Conservation (phyloP, 2,797 vertebrate species). For the Merluccius polli region DNA sequence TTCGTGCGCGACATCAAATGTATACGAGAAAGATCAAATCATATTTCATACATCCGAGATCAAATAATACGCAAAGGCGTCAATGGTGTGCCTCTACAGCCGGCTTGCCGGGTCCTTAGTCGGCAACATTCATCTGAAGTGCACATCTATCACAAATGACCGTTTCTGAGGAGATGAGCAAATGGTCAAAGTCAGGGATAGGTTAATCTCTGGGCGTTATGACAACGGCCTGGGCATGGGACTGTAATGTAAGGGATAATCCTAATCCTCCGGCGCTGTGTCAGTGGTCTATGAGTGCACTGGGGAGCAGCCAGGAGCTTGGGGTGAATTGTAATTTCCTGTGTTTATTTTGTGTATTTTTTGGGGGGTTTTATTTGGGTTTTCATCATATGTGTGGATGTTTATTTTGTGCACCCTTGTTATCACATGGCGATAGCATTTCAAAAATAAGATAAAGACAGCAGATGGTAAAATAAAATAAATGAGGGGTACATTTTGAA, state of each 20-base stretch:
- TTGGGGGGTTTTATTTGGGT: constrained; percentile 5
- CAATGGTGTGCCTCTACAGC: not conserved
- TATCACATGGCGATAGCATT: not conserved
- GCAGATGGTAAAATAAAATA: not conserved
- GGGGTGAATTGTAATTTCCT: constrained; percentile 48
- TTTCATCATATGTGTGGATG: not conserved
- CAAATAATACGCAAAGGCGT: not conserved
- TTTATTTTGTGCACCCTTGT: not conserved
- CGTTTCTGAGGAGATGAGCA: constrained; percentile 54
- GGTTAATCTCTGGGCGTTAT: constrained; percentile 68
- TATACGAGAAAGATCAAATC: not conserved
- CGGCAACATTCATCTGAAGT: constrained; percentile 26
- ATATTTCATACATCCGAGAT: not conserved
- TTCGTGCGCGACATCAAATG: not conserved
- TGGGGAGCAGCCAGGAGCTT: constrained; percentile 55
- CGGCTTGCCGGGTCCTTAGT: not conserved
- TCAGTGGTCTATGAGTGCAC: constrained; percentile 65
- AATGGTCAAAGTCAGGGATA: constrained; percentile 67
- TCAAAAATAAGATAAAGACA: not conserved
- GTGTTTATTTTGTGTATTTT: constrained; percentile 36
- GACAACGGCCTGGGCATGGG: constrained; percentile 49
- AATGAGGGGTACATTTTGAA: not conserved
- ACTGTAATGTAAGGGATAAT: constrained; percentile 69
- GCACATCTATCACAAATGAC: constrained; percentile 43
- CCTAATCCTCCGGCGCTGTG: constrained; percentile 68